Evolutionary conservation across 1,140 invertebrate genomes (phyloP), one percentile per base, ranked within the genome.

Genomic region (Leptinotarsa undecemlineata): DNA sequence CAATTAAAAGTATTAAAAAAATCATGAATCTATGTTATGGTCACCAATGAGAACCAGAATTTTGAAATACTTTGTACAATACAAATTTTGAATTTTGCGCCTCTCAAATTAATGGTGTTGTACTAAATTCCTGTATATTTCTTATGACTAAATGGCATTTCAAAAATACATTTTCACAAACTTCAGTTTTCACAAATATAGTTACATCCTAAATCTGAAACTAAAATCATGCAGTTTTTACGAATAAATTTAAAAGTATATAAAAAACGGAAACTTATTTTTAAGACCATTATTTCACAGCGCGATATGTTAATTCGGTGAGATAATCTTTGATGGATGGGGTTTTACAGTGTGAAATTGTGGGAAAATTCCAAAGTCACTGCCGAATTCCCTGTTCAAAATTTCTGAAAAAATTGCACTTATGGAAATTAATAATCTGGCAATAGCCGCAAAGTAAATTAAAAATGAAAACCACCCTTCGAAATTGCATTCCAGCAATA

Each of bases 31-130:
- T 66, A 13, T 17, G 1, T 66, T 15, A 3, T 66, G n/a, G 17
- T 66, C 20, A 21, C 4, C 21, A 66, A 57, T 77, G 71, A 48
- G 14, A 48, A 69, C 33, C 33, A n/a, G 14, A 69, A 69, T 3
- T n/a, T 48, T 47, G 19, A 69, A 23, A 17, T 11, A 66, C 21
- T 66, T 15, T 14, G 23, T 23, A 57, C 62, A 26, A 64, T 64
- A 23, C 62, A 64, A 64, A 23, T 64, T 64, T 64, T 20, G 21
- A 64, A 64, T 64, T 61, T 64, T 23, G 23, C 20, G 23, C 15
- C 20, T 23, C 17, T 64, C 20, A 19, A 21, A 23, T 14, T 5
- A 64, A 23, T 64, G 62, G 14, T 23, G 62, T 64, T 5, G 20
- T 64, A n/a, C 23, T 26, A 64, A 64, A 14, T 20, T 64, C n/a